Evolutionary conservation across 2,113 vertebrate genomes (phyloP).

Genomic region (Smithornis capensis): DNA sequence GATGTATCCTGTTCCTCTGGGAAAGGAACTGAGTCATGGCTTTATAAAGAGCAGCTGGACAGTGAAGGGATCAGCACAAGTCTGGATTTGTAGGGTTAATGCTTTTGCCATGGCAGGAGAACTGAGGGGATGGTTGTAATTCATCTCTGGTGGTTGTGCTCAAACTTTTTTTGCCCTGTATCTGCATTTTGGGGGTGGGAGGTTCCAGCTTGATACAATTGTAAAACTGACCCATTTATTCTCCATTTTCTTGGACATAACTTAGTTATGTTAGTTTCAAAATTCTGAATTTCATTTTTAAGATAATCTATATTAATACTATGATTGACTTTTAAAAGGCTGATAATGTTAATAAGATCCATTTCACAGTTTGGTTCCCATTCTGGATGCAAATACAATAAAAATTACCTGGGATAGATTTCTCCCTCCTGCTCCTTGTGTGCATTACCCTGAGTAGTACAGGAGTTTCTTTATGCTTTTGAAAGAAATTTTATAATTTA

Average conservation of each 20-base stretch:
- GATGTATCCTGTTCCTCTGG: background rate
- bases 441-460: background rate
- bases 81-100: background rate
- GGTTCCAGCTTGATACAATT: background rate
- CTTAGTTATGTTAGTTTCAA: background rate
- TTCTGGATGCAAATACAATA: background rate
- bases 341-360: background rate
- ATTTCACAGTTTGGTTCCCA: background rate
- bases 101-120: background rate
- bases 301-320: background rate
- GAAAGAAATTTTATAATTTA: background rate
- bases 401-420: background rate
- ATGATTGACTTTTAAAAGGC: background rate
- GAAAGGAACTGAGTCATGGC: background rate
- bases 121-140: accelerated
- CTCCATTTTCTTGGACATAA: background rate
- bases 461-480: background rate
- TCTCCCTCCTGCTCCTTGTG: background rate
- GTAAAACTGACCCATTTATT: background rate
- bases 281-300: background rate
- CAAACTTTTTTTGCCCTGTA: background rate
- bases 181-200: background rate
- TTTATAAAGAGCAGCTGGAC: background rate
- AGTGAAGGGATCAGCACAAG: accelerated
- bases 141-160: background rate